Evolutionary conservation across 2,888 invertebrate species (phyloP).

Genomic region (Lucinisca nassula): DNA sequence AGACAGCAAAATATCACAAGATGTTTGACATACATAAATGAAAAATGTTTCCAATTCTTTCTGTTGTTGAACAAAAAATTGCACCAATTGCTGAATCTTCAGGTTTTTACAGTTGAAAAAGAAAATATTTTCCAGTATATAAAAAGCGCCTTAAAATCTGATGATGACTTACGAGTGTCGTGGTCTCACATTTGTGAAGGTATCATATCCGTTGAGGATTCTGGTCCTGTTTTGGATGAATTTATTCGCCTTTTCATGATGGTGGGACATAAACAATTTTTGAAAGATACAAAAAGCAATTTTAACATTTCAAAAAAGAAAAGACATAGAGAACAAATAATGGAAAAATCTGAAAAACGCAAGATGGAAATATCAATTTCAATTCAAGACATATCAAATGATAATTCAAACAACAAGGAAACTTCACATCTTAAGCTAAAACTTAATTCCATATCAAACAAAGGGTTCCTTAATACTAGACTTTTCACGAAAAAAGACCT

Average conservation of each 20-base stretch:
- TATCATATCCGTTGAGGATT: not conserved
- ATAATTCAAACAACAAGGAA: slow-evolving; percentile 26
- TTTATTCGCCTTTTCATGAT: slow-evolving; percentile 27
- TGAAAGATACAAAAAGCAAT: slow-evolving; percentile 42
- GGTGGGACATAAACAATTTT: slow-evolving; percentile 48
- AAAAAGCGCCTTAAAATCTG: not conserved
- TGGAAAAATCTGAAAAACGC: slow-evolving; percentile 34
- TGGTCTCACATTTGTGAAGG: slow-evolving; percentile 18
- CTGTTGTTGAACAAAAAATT: slow-evolving; percentile 3
- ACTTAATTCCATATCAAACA: slow-evolving; percentile 4
- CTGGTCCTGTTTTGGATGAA: slow-evolving; percentile 17
- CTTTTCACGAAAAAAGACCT: not conserved
- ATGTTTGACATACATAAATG: slow-evolving; percentile 43
- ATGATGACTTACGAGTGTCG: slow-evolving; percentile 24
- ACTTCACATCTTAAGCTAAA: slow-evolving; percentile 39
- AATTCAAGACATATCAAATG: slow-evolving; percentile 25
- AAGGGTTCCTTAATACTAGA: not conserved
- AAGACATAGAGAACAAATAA: slow-evolving; percentile 50
- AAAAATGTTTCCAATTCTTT: slow-evolving; percentile 36
- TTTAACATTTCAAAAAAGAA: slow-evolving; percentile 30
- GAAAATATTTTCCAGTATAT: slow-evolving; percentile 27
- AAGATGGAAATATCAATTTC: slow-evolving; percentile 30
- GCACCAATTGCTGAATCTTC: not conserved
- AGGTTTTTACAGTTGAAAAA: slow-evolving; percentile 15
- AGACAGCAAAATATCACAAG: slow-evolving; percentile 36